Conservation (phyloP, 2,797 vertebrate species). For the Brotula barbata region DNA sequence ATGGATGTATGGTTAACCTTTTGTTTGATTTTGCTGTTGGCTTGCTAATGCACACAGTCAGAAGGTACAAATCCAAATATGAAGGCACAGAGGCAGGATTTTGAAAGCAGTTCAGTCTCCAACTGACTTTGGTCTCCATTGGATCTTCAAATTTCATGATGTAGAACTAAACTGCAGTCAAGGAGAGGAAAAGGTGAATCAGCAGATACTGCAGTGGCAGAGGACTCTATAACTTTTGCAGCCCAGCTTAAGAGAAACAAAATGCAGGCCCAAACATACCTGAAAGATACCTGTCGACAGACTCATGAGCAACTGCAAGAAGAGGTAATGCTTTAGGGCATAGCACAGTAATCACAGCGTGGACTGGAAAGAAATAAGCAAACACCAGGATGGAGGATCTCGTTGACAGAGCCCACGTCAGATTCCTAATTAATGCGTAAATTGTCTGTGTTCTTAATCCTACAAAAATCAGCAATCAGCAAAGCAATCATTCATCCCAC, state of each 20-base stretch:
- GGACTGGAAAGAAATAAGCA: constrained; percentile 41
- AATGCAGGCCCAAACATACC: constrained; percentile 74
- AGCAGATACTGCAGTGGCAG: constrained; percentile 55
- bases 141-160: constrained; percentile 30
- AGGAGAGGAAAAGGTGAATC: constrained; percentile 47
- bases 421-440: too few species aligned
- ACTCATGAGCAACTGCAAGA: constrained; percentile 79
- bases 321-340: constrained; percentile 78
- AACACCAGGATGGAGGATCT: constrained; percentile 19
- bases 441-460: too few species aligned
- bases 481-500: too few species aligned
- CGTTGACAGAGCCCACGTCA: not conserved
- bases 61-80: not conserved
- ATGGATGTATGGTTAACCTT: constrained; percentile 1
- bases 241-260: constrained; percentile 60
- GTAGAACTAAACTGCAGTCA: constrained; percentile 58
- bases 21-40: too few species aligned
- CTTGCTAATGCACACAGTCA: too few species aligned
- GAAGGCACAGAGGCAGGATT: constrained; percentile 54
- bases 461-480: too few species aligned
- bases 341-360: constrained; percentile 56
- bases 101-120: constrained; percentile 59
- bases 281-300: constrained; percentile 75
- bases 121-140: constrained; percentile 25
- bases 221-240: constrained; percentile 42